Evolutionary conservation across 2,888 invertebrate genomes (phyloP), one percentile per base, ranked within the genome.

Genomic region (Cheilosia vernalis): DNA sequence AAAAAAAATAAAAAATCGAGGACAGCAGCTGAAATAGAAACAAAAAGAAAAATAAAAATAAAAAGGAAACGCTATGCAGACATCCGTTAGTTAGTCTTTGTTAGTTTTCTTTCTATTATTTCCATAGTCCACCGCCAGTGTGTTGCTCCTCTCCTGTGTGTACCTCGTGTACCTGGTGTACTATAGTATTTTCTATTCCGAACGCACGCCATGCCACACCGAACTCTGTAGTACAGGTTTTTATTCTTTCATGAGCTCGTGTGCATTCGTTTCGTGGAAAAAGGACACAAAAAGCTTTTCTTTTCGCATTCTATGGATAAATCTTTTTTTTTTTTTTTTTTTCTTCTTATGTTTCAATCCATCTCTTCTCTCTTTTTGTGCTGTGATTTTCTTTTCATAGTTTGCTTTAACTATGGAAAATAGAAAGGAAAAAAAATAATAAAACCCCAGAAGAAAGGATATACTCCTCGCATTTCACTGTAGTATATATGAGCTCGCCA

Each of bases 241-340:
- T 60, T 33, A 66, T 64, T 64, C 42, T 60, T 21, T n/a, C 49
- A 69, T 44, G 10, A n/a, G 15, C 49, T 33, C 42, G 64, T 64
- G 72, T 72, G 77, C 61, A 77, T 64, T 73, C 80, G 70, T 85
- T 66, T 53, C 74, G 49, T 51, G 47, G 67, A 80, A 80, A 85
- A 80, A 85, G 70, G 76, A 85, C 74, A 85, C 74, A 85, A 80
- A 80, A 80, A 85, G 84, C 80, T 80, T 80, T 85, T 85, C 70
- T 80, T 79, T 83, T 84, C 64, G 24, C 78, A 67, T 84, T 76
- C 80, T 64, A 80, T 73, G 69, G 67, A 74, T 79, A 42, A 55
- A 72, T 61, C 55, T 69, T 74, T 67, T 42, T 67, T 33, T 3
- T 27, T 4, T 21, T 21, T 56, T 27, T 67, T 40, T 19, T 44